Base-by-base conservation (phyloP, 2,888 invertebrate genomes). In the Heteromyza rotundicornis region DNA sequence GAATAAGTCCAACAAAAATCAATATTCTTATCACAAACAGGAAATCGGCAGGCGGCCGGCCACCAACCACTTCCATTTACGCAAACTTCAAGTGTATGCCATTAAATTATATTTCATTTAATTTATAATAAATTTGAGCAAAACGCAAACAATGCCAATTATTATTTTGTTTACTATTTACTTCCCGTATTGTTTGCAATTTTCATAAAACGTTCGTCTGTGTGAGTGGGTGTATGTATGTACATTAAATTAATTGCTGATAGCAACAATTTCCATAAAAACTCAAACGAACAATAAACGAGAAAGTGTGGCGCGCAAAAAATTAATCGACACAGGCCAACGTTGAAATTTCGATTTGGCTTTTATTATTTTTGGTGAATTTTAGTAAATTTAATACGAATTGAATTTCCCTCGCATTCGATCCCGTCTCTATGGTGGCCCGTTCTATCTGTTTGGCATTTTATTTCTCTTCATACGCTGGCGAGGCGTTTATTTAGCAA, bases 401-500 rank as follows among this genome's bases (percentile, higher is more conserved):
- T n/a, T n/a, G n/a, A n/a, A n/a, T n/a, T n/a, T n/a, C n/a, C n/a
- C n/a, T n/a, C n/a, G n/a, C n/a, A n/a, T n/a, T n/a, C n/a, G n/a
- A n/a, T n/a, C n/a, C n/a, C n/a, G n/a, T n/a, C n/a, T n/a, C n/a
- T n/a, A n/a, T n/a, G n/a, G n/a, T n/a, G n/a, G 12, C 32, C 32
- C 5, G 32, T 32, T 32, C 7, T n/a, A n/a, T n/a, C n/a, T n/a
- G n/a, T n/a, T 32, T 32, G 32, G 32, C 12, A 32, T 32, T 12
- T 32, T 32, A 12, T 32, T 8, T 32, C 12, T 12, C 7, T 32
- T 5, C 32, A 12, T 32, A 5, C 12, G 32, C 32, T 32, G 12
- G 7, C 32, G 32, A n/a, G 19, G 40, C 52, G 27, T 59, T 36
- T 52, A 27, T 59, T n/a, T 47, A 59, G 47, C 53, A 59, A 59